Conservation (phyloP, 2,797 vertebrate genomes). For the Semotilus atromaculatus region DNA sequence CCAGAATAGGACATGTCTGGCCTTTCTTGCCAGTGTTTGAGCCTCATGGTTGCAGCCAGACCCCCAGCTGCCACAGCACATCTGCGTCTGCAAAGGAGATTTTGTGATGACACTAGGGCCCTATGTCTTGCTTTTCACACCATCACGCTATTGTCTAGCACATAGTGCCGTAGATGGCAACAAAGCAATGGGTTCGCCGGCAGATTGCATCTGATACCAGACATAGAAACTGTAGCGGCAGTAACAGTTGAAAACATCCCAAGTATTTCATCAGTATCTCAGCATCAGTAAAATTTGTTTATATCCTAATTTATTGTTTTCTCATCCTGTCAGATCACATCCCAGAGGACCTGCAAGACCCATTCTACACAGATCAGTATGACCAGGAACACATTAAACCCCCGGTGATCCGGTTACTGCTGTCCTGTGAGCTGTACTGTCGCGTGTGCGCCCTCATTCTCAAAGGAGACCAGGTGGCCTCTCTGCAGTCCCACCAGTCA, state of each 20-base stretch:
- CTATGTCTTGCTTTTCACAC: constrained; percentile 55
- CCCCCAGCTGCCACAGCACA: constrained; percentile 63
- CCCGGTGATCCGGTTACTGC: constrained; percentile 89
- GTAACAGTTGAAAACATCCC: not conserved
- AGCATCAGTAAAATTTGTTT: too few relatives aligned
- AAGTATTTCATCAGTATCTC: not conserved
- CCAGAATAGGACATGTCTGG: not conserved
- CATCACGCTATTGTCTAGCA: constrained; percentile 28
- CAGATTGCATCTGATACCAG: constrained; percentile 40
- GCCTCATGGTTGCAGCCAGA: constrained; percentile 45
- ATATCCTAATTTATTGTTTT: constrained; percentile 13
- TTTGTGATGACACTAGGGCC: not conserved
- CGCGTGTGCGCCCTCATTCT: constrained; percentile 95
- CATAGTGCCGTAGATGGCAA: constrained; percentile 1
- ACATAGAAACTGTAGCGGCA: not conserved
- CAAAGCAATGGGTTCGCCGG: constrained; percentile 31
- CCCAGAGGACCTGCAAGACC: constrained; percentile 94
- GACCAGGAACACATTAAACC: constrained; percentile 99
- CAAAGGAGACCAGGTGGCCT: constrained; percentile 91
- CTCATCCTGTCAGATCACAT: constrained; percentile 84
- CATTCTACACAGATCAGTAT: constrained; percentile 97
- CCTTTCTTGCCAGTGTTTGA: constrained; percentile 55
- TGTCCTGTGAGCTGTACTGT: constrained; percentile 96
- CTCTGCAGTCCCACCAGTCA: constrained; percentile 91
- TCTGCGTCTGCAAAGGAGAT: constrained; percentile 57